Evolutionary conservation across 92 coral and sea anemone species (phyloP), one percentile per base, ranked within the genome.

Genomic region (Zoanthus sansibaricus): DNA sequence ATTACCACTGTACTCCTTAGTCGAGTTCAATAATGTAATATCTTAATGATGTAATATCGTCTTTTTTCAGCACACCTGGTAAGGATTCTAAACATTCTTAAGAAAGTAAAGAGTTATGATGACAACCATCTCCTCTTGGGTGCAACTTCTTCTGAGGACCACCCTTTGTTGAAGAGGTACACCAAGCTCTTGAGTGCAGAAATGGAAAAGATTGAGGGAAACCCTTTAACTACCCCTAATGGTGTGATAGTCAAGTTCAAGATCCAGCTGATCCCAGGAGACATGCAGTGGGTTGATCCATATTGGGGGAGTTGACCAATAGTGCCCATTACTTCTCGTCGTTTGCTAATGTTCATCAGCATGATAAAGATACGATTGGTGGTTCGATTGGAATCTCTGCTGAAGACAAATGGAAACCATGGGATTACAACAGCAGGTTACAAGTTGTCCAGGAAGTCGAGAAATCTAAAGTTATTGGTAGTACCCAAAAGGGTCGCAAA

Each of bases 241-340:
- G 90, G 90, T 21, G 10, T 75, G 47, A 48, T 33, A 71, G 93
- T 91, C 0, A 11, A 3, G 0, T 92, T 91, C 31, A 83, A 75
- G 72, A 87, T 94, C 30, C 1, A 89, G 59, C 75, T 94, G 0
- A 80, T 94, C 48, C 94, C 93, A 7, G 66, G 83, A 18, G 96
- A 91, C 61, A 84, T 76, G 94, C 83, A 91, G 20, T 93, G 96
- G 96, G 90, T 86, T n/a, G 83, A 94, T 17, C 71, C 90, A 4
- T 86, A 87, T 90, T 87, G 91, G 7, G 92, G 96, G 0, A 94
- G 91, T 77, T 91, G 91, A 0, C 78, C 84, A 72, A 94, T 91
- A 71, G 68, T 78, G 69, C 93, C 96, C 45, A 42, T 32, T 2
- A 82, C 86, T 70, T 93, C 64, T 93, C 96, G 5, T 73, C 93